Base-by-base conservation (phyloP, 1,140 invertebrate genomes). In the Contarinia nasturtii region DNA sequence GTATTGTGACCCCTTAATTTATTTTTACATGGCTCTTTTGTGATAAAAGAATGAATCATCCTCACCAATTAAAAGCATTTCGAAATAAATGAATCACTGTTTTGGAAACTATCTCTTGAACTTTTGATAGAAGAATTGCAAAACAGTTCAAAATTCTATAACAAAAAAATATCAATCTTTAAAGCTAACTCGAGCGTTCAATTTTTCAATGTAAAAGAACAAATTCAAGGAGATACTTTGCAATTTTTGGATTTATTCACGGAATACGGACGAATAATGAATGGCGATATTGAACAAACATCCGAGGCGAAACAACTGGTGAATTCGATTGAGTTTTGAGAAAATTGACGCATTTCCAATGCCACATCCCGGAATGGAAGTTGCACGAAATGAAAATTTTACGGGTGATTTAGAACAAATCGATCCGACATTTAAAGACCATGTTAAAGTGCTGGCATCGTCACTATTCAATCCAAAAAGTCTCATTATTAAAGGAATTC, bases 341-440 rank as follows among this genome's bases (percentile, higher is more conserved):
- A 80, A 90, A 54, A 92, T 96, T 53, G 10, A 27, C 27, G 27
- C 27, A 27, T 27, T 27, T 27, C 10, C 10, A 27, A 27, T 27
- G 27, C 27, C 27, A 5, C 10, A 5, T 10, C 27, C 27, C 10
- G 27, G 27, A 14, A 73, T 96, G 1, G 85, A 81, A 61, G 95
- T 98, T 18, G 91, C 94, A 42, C 95, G 89, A n/a, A 93, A 90
- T 73, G 91, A 91, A 1, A 74, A 82, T 45, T 98, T 98, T 65
- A 89, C 97, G 67, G 95, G 95, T n/a, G 72, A 85, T 63, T 68
- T 98, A 34, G 63, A 65, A 77, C 93, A 97, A 60, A 98, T 99
- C 60, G 91, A 97, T 64, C 47, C 66, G 2, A 89, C 95, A 48
- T 99, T 99, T 60, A 88, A 91, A 58, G 71, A 78, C 43, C 80